phyloP scores from a whole-genome alignment of 2,888 invertebrate species.

The Reticulitermes lucifugus region DNA sequence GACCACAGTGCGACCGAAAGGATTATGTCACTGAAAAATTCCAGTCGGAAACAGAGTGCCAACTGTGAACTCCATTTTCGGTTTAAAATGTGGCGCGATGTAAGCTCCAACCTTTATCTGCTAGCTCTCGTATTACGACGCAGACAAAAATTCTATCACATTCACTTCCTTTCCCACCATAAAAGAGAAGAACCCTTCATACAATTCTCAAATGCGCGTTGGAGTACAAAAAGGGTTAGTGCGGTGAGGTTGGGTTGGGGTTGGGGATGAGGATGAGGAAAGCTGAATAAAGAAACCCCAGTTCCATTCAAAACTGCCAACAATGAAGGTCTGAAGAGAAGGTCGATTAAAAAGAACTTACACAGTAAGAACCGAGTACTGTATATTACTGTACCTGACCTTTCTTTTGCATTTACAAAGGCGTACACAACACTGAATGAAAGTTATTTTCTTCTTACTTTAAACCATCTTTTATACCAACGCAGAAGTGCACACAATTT shows the following conservation, averaged over 20 bases:
- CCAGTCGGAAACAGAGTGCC: too few relatives aligned
- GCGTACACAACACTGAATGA: background rate
- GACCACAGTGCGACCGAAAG: too few relatives aligned
- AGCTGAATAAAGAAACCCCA: constrained; percentile 17
- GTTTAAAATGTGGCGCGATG: too few relatives aligned
- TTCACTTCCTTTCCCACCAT: background rate
- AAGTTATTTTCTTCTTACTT: background rate
- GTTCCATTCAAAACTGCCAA: constrained; percentile 10
- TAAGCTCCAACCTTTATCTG: too few relatives aligned
- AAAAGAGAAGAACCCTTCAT: constrained; percentile 1
- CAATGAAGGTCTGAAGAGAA: constrained; percentile 11
- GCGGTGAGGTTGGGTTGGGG: background rate
- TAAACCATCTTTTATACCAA: background rate
- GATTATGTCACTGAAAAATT: too few relatives aligned
- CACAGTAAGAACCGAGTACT: background rate
- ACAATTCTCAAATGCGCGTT: background rate
- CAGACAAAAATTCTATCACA: background rate
- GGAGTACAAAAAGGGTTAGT: background rate
- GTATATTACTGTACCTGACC: background rate
- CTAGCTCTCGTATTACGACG: too few relatives aligned
- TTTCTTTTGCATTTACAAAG: background rate
- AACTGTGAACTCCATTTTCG: too few relatives aligned
- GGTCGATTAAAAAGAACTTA: constrained; percentile 31
- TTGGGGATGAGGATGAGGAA: background rate
- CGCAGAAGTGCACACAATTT: background rate